Evolutionary conservation across 2,888 invertebrate genomes (phyloP).

Genomic region (Colostygia pectinataria): DNA sequence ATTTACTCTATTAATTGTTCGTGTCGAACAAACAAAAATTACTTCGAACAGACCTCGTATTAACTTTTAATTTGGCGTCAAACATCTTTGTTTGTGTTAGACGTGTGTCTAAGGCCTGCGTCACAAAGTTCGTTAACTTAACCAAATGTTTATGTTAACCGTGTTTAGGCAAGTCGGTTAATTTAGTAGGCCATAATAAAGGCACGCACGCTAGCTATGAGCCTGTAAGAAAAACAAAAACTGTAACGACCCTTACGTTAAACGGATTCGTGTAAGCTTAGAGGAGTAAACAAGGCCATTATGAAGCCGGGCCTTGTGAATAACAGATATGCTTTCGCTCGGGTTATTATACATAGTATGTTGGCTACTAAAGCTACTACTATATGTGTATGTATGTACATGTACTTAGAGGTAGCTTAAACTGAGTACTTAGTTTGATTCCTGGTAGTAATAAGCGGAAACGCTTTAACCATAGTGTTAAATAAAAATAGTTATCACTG

Average conservation of each 20-base stretch:
- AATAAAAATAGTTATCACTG: no score
- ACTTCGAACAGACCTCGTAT: conserved; percentile 19
- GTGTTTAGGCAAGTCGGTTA: conserved; percentile 63
- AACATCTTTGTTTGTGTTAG: conserved; percentile 38
- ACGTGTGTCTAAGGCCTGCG: conserved; percentile 41
- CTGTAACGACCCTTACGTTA: conserved; percentile 33
- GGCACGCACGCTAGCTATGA: conserved; percentile 62
- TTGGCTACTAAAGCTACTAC: no score
- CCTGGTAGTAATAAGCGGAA: no score
- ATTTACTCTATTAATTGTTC: background rate
- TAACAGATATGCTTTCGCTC: conserved; percentile 28
- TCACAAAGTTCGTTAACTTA: conserved; percentile 60
- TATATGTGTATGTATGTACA: no score
- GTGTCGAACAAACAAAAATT: conserved; percentile 2
- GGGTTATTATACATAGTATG: conserved; percentile 9
- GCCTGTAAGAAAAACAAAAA: conserved; percentile 57
- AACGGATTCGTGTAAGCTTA: conserved; percentile 25
- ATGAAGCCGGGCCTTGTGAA: conserved; percentile 25
- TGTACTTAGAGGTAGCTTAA: background rate
- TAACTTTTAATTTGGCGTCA: conserved; percentile 42
- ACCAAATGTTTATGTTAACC: conserved; percentile 57
- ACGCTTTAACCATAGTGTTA: no score
- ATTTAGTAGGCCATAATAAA: conserved; percentile 62
- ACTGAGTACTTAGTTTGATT: no score
- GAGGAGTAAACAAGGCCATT: conserved; percentile 33